Base-by-base conservation (phyloP, 2,888 invertebrate species). In the Drosophila buzzatii region DNA sequence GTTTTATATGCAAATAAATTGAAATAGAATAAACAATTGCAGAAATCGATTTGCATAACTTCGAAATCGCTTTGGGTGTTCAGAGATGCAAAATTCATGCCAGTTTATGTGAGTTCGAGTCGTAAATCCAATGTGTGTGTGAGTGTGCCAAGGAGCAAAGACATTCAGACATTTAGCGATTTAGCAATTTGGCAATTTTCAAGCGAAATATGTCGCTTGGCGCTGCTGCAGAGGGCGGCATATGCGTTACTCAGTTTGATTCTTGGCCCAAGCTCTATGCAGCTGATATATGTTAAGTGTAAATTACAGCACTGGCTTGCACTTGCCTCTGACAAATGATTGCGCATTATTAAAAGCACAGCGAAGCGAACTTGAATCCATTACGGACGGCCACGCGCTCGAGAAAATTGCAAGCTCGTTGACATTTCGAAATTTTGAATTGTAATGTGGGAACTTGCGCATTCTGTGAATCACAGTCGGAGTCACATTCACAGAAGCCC, bases 391-490 rank as follows among this genome's bases (percentile, higher is more conserved):
- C 56, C 31, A 16, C 8, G 20, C 18, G 37, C 47, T 31, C 41
- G 39, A 56, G 52, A 56, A 52, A 59, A 52, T 51, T 41, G 62
- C 20, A 56, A 53, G 49, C 64, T 65, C 37, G 35, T 73, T 66
- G 82, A 61, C 79, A 79, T 81, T 84, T 89, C 64, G 74, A 79
- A 82, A 76, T 86, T 84, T 75, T 56, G 80, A 79, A 75, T 83
- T 49, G 64, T 55, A 62, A 31, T 65, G 35, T 16, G 56, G 44
- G 68, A 76, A 70, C 65, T 59, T 53, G 72, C 8, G 35, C 52
- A n/a, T 33, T 47, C 42, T 42, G 65, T 35, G 53, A 44, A 31
- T n/a, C 18, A 18, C 4, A 41, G n/a, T n/a, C 39, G 39, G 16
- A 39, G 39, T 39, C 39, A 1, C 39, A 39, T 2, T 47, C 23